Evolutionary conservation across 2,113 vertebrate species (phyloP), one percentile per base, ranked within the genome.

Genomic region (Sigmodon hispidus): DNA sequence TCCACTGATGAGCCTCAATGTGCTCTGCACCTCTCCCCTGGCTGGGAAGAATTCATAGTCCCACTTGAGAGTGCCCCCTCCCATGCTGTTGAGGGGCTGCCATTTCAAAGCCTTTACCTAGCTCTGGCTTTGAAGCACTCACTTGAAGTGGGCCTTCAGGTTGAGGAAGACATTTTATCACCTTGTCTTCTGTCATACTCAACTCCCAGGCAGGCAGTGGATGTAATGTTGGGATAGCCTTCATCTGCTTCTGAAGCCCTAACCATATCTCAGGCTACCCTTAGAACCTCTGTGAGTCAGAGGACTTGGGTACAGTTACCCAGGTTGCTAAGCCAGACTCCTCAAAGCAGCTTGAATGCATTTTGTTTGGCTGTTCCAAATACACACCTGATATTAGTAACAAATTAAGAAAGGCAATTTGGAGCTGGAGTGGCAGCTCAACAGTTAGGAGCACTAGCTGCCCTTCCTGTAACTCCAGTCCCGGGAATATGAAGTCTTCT

Each of bases 1-100:
- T 73, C 72, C 1, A 1, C n/a, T n/a, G 22, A n/a, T 3, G 3
- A 55, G 24, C 15, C 7, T 5, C 0, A 5, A 19, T 8, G n/a
- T 26, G 6, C 43, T n/a, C 17, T 36, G 57, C 31, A 7, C 1
- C 1, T 80, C 52, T 10, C 5, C 1, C 80, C 40, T 70, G 50
- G 11, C n/a, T 80, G 31, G 43, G 50, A 55, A 31, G 67, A 34
- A 21, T 67, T 45, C 13, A 0, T 1, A 65, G 43, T n/a, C 76
- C 72, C 77, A 34, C 0, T 0, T 1, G 52, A 63, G n/a, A 93
- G 67, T 4, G 26, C 6, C n/a, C 16, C 11, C 24, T 34, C 29
- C 40, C 8, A 0, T 16, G n/a, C 69, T 57, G 40, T 4, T 31
- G 52, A 72, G 80, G 80, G 48, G 24, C 81, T 16, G 9, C 85